Evolutionary conservation across 2,888 invertebrate species (phyloP), one percentile per base, ranked within the genome.

Genomic region (Boloria selene): DNA sequence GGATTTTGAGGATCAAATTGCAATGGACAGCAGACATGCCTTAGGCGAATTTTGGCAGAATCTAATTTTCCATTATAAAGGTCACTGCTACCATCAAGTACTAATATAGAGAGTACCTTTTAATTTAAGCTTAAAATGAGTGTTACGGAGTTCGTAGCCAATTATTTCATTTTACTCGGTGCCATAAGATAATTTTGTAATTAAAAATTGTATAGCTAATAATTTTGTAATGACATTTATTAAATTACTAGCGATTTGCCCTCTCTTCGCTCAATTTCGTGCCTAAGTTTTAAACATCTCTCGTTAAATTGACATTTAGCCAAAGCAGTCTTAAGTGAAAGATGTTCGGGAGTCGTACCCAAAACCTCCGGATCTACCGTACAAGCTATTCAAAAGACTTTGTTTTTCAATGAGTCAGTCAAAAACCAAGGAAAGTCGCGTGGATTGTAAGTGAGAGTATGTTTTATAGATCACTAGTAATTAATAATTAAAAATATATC

Each of bases 1-100:
- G 69, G 64, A 78, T 78, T 82, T 84, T 77, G 79, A 74, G 81
- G 87, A 80, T 83, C 86, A 80, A 78, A 74, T 74, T 83, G 77
- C 77, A 83, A 78, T 77, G 84, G 88, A 72, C 74, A 73, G 70
- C 78, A 75, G 78, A 77, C 79, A 78, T 77, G 75, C 77, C 77
- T 60, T 52, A 68, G 66, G 68, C 73, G 79, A 78, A 81, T 87
- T 85, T 86, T 83, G 81, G 81, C 76, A 72, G 79, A 84, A 86
- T 89, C 83, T 87, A 88, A 89, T 87, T 88, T 88, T 88, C 86
- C 82, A 88, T 87, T 87, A 85, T 83, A 80, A 83, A 76, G 76
- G 76, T 79, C 84, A 84, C 79, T 76, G 82, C 78, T 77, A 77
- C 75, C 76, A 79, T 81, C 81, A 83, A 84, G 82, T 73, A 74